Base-by-base conservation (phyloP, 2,113 vertebrate genomes). In the Pseudorasbora parva region DNA sequence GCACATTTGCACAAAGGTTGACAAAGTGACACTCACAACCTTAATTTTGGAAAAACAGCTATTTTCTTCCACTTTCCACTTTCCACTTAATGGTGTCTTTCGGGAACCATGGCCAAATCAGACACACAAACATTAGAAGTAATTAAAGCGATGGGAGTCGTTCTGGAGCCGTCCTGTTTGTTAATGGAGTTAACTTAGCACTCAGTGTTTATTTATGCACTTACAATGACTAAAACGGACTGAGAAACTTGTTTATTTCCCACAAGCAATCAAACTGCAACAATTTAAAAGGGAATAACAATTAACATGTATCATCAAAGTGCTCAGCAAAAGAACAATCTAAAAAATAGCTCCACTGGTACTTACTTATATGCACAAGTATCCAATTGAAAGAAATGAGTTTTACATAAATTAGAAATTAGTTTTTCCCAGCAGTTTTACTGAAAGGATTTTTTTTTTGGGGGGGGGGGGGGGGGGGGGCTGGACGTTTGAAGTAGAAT, bases 141-240 rank as follows among this genome's bases (percentile, higher is more conserved):
- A 47, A 80, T 80, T 81, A 81, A 49, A 21, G 60, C 14, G 37
- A 71, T 45, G 68, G 11, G 37, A 71, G 68, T 71, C 21, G 21
- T 14, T 43, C 19, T 41, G 33, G 74, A 8, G 54, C 30, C 1
- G 10, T 14, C 51, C 6, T 33, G 19, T 8, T 37, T 57, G 19
- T 77, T 23, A 57, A 33, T 33, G 25, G 27, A 21, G 72, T 74
- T 74, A 5, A 27, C 14, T 74, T 74, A 21, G 27, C 27, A 23
- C 74, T 51, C 21, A 1, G 8, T 14, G 49, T 43, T 37, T 15
- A 59, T 11, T 59, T 30, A 23, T 1, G 11, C 11, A 77, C 21
- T 23, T n/a, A 23, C 11, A 71, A 71, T 71, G 68, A n/a, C 37
- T 19, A 41, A 69, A 69, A n/a, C 19, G 1, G 33, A 69, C 19